Percentiles rank a stretch among this genome's conserved stretches.
phyloP scores from a whole-genome alignment of 2,797 vertebrate species.

The Catamblyrhynchus diadema region DNA sequence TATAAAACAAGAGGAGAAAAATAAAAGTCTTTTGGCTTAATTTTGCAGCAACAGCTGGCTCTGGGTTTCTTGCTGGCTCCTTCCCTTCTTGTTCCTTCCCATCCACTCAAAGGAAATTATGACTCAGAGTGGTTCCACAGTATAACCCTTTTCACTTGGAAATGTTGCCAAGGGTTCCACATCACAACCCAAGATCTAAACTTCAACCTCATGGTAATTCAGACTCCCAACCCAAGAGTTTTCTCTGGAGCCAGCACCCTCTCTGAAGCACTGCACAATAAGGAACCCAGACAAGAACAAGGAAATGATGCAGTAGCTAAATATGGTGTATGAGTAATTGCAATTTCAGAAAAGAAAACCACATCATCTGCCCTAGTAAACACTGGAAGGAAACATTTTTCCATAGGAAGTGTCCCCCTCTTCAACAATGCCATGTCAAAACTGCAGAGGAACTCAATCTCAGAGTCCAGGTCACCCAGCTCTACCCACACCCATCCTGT shows the following conservation, averaged over 20 bases:
- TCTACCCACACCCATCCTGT: not conserved
- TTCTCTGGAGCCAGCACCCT: not conserved
- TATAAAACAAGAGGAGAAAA: not conserved
- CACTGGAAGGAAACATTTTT: not conserved
- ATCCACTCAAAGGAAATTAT: not conserved
- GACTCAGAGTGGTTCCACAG: not conserved
- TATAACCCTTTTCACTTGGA: not conserved
- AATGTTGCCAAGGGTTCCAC: not conserved
- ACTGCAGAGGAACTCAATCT: not conserved
- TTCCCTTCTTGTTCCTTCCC: not conserved
- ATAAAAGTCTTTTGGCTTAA: not conserved
- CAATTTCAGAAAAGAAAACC: not conserved
- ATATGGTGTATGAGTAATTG: not conserved
- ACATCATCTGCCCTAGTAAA: not conserved
- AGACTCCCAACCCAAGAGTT: not conserved
- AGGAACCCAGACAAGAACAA: not conserved
- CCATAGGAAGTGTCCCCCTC: not conserved
- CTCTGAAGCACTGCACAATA: not conserved
- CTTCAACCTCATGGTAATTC: not conserved
- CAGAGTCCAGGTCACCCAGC: not conserved
- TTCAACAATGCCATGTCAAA: not conserved
- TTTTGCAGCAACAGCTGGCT: not conserved
- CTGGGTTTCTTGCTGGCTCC: not conserved
- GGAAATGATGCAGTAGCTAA: not conserved
- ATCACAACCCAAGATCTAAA: not conserved